These are phyloP conservation scores for Vireo griseus DNA, from an alignment of 2,797 vertebrate genomes.

Conservation along the genomic window DNA sequence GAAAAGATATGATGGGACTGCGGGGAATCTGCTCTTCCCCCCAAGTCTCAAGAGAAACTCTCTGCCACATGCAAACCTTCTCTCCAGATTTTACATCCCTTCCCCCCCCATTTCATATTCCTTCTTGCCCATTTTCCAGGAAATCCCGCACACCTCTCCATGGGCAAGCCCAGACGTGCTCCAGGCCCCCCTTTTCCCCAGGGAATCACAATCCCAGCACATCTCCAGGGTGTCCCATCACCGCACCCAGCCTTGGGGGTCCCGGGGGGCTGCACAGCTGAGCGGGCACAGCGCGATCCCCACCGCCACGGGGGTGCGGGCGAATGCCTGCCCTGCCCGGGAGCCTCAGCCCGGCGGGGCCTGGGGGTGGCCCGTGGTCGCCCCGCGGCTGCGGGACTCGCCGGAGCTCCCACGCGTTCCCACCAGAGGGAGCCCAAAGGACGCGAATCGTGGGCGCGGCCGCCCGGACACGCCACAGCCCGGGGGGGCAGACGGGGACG, in stretches of 20 bases:
- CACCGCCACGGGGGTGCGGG: background rate
- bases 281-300: background rate
- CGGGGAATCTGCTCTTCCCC: background rate
- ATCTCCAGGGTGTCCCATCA: background rate
- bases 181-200: background rate
- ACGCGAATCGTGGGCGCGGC: background rate
- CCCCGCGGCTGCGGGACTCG: background rate
- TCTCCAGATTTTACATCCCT: background rate
- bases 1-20: background rate
- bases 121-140: background rate
- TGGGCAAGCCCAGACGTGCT: background rate
- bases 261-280: background rate
- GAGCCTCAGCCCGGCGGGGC: background rate
- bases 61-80: background rate
- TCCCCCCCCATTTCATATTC: background rate
- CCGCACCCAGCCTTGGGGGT: accelerated
- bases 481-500: accelerated
- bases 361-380: background rate
- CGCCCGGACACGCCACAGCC: background rate
- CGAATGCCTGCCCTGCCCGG: background rate
- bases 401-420: background rate
- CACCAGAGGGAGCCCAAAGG: conserved; percentile 51
- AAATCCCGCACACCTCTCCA: background rate
- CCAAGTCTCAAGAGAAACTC: background rate
- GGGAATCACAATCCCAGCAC: accelerated